Evolutionary conservation across 2,888 invertebrate genomes (phyloP), one percentile per base, ranked within the genome.

Genomic region (Leptopterna dolabrata): DNA sequence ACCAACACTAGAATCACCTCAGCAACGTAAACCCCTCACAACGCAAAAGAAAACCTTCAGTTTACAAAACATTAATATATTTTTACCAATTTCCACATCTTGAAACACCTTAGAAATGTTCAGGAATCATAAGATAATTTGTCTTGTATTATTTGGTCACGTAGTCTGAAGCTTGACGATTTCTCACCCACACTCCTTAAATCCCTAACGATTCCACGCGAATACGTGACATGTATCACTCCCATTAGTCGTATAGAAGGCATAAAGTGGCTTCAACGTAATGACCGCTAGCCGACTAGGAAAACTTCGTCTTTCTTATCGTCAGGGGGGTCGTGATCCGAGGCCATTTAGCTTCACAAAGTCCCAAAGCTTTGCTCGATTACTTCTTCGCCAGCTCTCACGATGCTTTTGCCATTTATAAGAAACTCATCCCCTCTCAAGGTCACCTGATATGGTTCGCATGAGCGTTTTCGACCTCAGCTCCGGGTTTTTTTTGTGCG

Each of bases 361-460:
- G 63, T 24, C 36, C 16, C 19, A 73, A 30, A 73, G 73, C 73
- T 19, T 36, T 73, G 36, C 73, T 63, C 63, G 63, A 63, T 63
- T 73, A 73, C 73, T 36, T 36, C 73, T 73, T 36, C 24, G 63
- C 63, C 63, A 24, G 63, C 24, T 63, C 63, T 63, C 73, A 73
- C 73, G 73, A 73, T n/a, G 73, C 73, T 73, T 36, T 73, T 73
- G 73, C 73, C 73, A 73, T 73, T 73, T 73, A 73, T 36, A 73
- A 27, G 9, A 7, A 27, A 27, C 63, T 19, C 19, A n/a, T 19
- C 19, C 63, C 24, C 27, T 27, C 6, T 63, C 63, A 63, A 63
- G 63, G 63, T 27, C 63, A 63, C 11, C 63, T 63, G 63, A 63
- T 63, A 63, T 24, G 24, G 63, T 63, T 63, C 24, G 63, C 63